Evolutionary conservation across 1,140 invertebrate genomes (phyloP), one percentile per base, ranked within the genome.

Genomic region (Macrobrachium rosenbergii): DNA sequence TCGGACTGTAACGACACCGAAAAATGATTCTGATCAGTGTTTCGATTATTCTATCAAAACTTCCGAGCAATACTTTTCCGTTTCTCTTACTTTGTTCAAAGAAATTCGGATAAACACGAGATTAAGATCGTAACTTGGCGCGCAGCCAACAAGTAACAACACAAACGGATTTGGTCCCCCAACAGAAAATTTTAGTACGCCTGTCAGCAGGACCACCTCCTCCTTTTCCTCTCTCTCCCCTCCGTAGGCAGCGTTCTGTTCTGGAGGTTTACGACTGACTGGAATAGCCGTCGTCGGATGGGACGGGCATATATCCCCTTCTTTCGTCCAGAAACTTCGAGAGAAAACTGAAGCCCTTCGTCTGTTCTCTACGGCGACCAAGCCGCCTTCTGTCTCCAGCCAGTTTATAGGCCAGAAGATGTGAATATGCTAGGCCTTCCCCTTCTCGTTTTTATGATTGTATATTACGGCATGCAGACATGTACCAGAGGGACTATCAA

Each of bases 361-460:
- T 52, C 12, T 8, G 52, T 0, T 52, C 37, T 21, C 75, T 58
- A 58, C 23, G 45, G 19, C 5, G 19, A 58, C 75, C 45, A 64
- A 10, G 37, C 60, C 17, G 60, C 78, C 78, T 64, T 28, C 16
- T 81, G 59, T 64, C 59, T 64, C 62, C 43, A n/a, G 5, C 78
- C 59, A 37, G 23, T 81, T 81, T 81, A 81, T 81, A 23, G 43
- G 60, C 23, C 78, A 37, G 62, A 45, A 43, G 78, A 81, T 81
- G 78, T 45, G 78, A 81, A 81, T 81, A 81, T 81, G 37, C 78
- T 59, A 81, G 62, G 60, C 28, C 59, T 64, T 43, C 62, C 60
- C 67, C 62, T 62, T 43, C 23, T 45, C 37, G 21, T 23, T 64
- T 81, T 81, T 64, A 63, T 64, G 59, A 81, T 64, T 63, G 59